Evolutionary conservation across 2,113 vertebrate genomes (phyloP).

Genomic region (Atherinomorus stipes): DNA sequence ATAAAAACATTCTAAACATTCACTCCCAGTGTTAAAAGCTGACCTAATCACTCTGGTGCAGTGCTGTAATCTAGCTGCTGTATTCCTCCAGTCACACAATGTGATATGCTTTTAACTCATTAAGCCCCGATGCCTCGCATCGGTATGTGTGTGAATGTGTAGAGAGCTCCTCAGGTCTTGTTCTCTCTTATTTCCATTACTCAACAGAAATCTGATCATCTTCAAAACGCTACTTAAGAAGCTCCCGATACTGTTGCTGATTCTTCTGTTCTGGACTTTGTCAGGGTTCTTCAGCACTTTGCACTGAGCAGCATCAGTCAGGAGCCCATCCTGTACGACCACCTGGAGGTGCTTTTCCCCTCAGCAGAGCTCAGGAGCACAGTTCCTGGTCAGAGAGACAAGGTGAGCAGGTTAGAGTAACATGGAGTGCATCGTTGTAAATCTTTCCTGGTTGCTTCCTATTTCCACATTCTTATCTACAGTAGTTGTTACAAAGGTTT

Average conservation of each 20-base stretch:
- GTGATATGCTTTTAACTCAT: too few species aligned
- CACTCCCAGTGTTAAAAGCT: too few species aligned
- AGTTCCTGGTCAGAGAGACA: slow-evolving; percentile 72
- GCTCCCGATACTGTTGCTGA: not conserved
- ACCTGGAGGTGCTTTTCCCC: slow-evolving; percentile 88
- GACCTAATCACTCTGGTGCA: too few species aligned
- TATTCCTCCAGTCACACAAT: too few species aligned
- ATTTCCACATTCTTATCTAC: not conserved
- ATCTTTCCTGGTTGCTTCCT: not conserved
- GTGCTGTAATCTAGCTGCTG: too few species aligned
- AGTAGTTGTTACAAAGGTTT: not conserved
- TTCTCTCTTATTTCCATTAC: too few species aligned
- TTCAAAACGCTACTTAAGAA: not conserved
- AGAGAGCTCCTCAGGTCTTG: too few species aligned
- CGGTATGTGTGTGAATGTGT: too few species aligned
- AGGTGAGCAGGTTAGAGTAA: slow-evolving; percentile 82
- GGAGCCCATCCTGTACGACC: slow-evolving; percentile 86
- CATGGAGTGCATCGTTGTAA: not conserved
- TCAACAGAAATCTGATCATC: too few species aligned
- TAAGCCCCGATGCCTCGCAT: too few species aligned
- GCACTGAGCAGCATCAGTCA: slow-evolving; percentile 87
- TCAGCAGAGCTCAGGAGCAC: slow-evolving; percentile 74
- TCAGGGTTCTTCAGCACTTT: slow-evolving; percentile 92
- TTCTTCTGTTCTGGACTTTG: slow-evolving; percentile 35
- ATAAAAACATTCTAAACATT: too few species aligned